Evolutionary conservation across 2,888 invertebrate genomes (phyloP).

Genomic region (Steromphala cineraria): DNA sequence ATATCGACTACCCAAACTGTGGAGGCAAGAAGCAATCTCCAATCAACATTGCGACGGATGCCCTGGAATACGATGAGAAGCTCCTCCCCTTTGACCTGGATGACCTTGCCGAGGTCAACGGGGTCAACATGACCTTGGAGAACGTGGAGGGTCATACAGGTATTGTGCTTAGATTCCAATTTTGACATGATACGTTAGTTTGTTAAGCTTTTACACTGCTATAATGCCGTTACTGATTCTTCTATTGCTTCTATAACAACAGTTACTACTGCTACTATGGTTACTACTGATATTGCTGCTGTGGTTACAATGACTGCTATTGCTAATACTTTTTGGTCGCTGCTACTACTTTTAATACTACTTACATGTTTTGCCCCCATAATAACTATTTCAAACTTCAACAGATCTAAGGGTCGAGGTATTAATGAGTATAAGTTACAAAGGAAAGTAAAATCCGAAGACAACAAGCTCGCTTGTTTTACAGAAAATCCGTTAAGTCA

Average conservation of each 20-base stretch:
- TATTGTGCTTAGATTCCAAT: background rate
- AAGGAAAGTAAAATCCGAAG: no score
- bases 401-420: no score
- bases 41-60: constrained; percentile 47
- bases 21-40: constrained; percentile 60
- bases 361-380: no score
- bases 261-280: background rate
- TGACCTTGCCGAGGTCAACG: constrained; percentile 22
- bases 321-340: background rate
- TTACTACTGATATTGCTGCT: background rate
- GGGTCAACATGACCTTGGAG: constrained; percentile 26
- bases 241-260: background rate
- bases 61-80: constrained; percentile 43
- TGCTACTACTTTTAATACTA: background rate
- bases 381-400: no score
- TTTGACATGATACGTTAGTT: background rate
- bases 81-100: constrained; percentile 45
- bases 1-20: constrained; percentile 50
- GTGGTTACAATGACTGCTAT: background rate
- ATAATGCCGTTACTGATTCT: background rate
- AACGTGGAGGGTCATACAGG: constrained; percentile 40
- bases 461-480: no score
- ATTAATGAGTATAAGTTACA: no score
- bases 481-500: no score
- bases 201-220: background rate